phyloP scores from a whole-genome alignment of 2,888 invertebrate genomes.

The Idaea aversata region DNA sequence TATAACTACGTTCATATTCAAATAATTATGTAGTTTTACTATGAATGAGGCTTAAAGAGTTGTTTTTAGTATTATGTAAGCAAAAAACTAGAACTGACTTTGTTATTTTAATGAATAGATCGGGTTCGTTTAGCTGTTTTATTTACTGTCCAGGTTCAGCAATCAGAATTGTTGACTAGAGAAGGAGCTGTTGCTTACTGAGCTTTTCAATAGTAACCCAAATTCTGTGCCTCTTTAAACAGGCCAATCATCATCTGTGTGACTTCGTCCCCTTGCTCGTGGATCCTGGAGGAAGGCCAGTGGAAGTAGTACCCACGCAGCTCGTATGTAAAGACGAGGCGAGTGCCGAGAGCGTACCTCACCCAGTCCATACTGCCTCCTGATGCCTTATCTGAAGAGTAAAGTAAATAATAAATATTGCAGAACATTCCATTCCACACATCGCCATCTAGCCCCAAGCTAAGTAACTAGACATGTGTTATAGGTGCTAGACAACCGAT shows the following conservation, averaged over 20 bases:
- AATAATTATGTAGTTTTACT: not conserved
- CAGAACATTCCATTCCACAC: too few relatives aligned
- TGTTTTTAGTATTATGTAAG: not conserved
- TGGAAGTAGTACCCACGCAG: constrained; percentile 83
- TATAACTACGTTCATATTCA: not conserved
- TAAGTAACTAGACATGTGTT: too few relatives aligned
- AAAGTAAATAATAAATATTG: not conserved
- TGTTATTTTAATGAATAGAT: too few relatives aligned
- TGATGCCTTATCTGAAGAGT: constrained; percentile 70
- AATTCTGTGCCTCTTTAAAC: constrained; percentile 60
- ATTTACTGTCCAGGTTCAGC: not conserved
- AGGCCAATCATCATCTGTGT: constrained; percentile 82
- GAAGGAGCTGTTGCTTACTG: not conserved
- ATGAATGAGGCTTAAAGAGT: not conserved
- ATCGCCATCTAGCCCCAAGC: too few relatives aligned
- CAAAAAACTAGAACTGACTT: too few relatives aligned
- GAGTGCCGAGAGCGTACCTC: constrained; percentile 73
- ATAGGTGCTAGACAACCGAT: too few relatives aligned
- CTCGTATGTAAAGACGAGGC: constrained; percentile 83
- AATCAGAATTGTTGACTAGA: not conserved
- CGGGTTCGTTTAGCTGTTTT: too few relatives aligned
- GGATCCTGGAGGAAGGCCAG: constrained; percentile 85
- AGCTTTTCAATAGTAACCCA: constrained; percentile 61
- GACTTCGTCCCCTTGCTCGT: constrained; percentile 83
- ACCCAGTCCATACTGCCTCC: constrained; percentile 85